Evolutionary conservation across 1,140 invertebrate genomes (phyloP), one percentile per base, ranked within the genome.

Genomic region (Lasioglossum baleicum): DNA sequence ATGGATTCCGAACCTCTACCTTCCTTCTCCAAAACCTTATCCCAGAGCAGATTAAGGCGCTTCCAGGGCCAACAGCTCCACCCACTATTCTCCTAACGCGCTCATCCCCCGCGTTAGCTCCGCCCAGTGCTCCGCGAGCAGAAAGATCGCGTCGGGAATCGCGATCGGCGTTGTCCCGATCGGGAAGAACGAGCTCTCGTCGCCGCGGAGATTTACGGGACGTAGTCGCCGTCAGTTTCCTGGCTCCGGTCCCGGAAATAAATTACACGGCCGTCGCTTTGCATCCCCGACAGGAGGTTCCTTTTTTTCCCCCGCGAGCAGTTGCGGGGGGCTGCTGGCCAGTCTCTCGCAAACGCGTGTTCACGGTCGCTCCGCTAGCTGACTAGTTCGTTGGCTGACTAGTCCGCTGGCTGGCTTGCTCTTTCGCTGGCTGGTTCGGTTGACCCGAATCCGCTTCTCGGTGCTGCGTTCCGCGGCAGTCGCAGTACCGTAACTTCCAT

Each of bases 181-280:
- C 44, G 64, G 48, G 5, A 66, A 44, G 64, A 44, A 44, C 40
- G 20, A 10, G 8, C 40, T 22, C 64, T 13, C 26, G 7, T 31
- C 56, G 42, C 48, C 26, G 73, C 6, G 42, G 22, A 65, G 70
- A 73, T 80, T 67, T 56, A 72, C 77, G 76, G 72, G 53, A 73
- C 53, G n/a, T n/a, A 73, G 69, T 40, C 44, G 13, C 40, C 71
- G 63, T 48, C 64, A 51, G 65, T 31, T 80, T 80, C 64, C 68
- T 80, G 78, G 78, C 78, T 61, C 53, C 20, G 53, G 2, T 75
- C 78, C 78, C 72, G 63, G 64, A 61, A 53, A 80, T 75, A 80
- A 80, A 75, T 75, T 80, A 67, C 65, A 68, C 78, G 70, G 15
- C 20, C 64, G 78, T 80, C 72, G 72, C 44, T 67, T 68, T 68